phyloP scores from a whole-genome alignment of 1,140 invertebrate genomes.

The Drosophila leontia region DNA sequence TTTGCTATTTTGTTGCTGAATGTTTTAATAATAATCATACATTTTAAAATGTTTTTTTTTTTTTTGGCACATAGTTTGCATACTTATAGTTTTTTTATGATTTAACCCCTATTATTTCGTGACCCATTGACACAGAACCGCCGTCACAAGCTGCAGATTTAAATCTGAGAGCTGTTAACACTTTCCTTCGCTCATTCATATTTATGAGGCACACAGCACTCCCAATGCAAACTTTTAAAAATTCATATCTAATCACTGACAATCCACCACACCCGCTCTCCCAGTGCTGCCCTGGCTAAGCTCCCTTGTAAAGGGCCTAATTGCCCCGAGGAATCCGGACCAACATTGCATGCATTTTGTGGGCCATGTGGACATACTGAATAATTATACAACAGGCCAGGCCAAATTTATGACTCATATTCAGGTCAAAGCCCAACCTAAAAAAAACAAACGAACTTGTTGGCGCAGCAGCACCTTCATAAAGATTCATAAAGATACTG shows the following conservation, averaged over 20 bases:
- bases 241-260: constrained; percentile 44
- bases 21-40: neutral
- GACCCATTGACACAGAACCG: constrained; percentile 43
- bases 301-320: constrained; percentile 33
- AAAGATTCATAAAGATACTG: constrained; percentile 39
- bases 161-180: constrained; percentile 15
- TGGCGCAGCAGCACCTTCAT: constrained; percentile 27
- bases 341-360: constrained; percentile 40
- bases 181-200: constrained; percentile 22
- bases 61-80: neutral
- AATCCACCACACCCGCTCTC: constrained; percentile 3
- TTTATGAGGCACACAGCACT: constrained; percentile 18
- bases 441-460: constrained; percentile 34
- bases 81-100: no score
- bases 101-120: constrained; percentile 18
- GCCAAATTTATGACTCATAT: constrained; percentile 40
- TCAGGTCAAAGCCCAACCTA: constrained; percentile 36
- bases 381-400: constrained; percentile 39
- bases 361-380: constrained; percentile 30
- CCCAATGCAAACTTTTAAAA: constrained; percentile 24
- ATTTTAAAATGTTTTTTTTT: neutral
- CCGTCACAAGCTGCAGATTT: constrained; percentile 8
- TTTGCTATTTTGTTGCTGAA: neutral
- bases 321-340: constrained; percentile 33
- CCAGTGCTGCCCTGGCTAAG: neutral